Conservation (phyloP, 2,113 vertebrate species). For the Lanius ludovicianus region DNA sequence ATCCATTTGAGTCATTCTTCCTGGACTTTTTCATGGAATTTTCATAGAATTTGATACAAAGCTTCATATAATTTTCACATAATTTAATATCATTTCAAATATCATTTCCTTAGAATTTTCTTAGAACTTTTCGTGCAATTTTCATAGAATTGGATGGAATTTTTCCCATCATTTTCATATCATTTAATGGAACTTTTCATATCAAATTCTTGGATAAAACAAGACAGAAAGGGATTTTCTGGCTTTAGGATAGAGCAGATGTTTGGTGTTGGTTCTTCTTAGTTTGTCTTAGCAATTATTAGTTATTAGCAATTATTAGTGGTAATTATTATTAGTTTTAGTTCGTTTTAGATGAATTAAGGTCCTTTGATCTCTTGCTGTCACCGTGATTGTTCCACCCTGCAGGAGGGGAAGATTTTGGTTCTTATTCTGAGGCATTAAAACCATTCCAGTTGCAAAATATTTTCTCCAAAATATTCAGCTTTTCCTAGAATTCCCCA, state of each 20-base stretch:
- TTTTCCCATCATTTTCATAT: not conserved
- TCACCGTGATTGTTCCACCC: rapidly evolving
- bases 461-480: not conserved
- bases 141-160: too few relatives aligned
- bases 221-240: not conserved
- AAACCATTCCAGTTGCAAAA: not conserved
- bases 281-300: not conserved
- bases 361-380: not conserved
- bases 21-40: not conserved
- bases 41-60: not conserved
- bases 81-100: not conserved
- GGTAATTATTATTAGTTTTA: not conserved
- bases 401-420: not conserved
- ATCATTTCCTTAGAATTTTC: too few relatives aligned
- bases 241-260: not conserved
- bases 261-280: not conserved
- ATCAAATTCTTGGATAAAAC: not conserved
- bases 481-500: not conserved
- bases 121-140: not conserved
- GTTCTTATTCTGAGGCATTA: not conserved
- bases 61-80: not conserved
- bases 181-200: not conserved
- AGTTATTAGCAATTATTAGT: not conserved
- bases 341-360: not conserved
- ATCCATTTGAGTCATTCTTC: not conserved